Evolutionary conservation across 2,113 vertebrate genomes (phyloP).

Genomic region (Prunella himalayana): DNA sequence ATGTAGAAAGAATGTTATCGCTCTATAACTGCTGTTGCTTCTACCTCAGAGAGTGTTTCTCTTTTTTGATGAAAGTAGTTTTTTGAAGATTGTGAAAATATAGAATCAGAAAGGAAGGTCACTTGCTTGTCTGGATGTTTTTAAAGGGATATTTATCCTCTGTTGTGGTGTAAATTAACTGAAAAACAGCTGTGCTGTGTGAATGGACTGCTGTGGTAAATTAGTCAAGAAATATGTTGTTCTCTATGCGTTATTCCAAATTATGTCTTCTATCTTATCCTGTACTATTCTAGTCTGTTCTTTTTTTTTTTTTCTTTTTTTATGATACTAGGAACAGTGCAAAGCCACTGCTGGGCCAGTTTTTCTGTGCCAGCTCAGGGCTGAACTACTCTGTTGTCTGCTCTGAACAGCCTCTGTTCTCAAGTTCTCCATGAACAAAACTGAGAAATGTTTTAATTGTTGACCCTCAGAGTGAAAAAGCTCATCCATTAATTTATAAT

Average conservation of each 20-base stretch:
- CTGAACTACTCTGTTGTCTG: neutral
- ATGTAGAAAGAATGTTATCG: neutral
- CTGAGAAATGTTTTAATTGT: neutral
- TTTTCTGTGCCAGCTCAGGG: neutral
- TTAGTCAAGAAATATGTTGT: neutral
- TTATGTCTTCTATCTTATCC: neutral
- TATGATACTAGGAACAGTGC: neutral
- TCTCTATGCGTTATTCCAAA: neutral
- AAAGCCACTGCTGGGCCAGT: neutral
- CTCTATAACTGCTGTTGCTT: neutral
- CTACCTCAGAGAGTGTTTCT: neutral
- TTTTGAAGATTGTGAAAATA: neutral
- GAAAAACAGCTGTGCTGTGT: neutral
- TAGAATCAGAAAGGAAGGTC: neutral
- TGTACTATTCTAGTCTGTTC: neutral
- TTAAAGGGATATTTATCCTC: neutral
- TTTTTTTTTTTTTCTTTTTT: neutral
- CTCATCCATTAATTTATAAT: neutral
- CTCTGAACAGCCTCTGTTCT: neutral
- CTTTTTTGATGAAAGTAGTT: neutral
- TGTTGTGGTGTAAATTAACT: neutral
- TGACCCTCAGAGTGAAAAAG: neutral
- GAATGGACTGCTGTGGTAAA: neutral
- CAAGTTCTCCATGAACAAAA: neutral
- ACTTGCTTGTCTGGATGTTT: neutral